Evolutionary conservation across 2,888 invertebrate genomes (phyloP).

Genomic region (Anthophora plumipes): DNA sequence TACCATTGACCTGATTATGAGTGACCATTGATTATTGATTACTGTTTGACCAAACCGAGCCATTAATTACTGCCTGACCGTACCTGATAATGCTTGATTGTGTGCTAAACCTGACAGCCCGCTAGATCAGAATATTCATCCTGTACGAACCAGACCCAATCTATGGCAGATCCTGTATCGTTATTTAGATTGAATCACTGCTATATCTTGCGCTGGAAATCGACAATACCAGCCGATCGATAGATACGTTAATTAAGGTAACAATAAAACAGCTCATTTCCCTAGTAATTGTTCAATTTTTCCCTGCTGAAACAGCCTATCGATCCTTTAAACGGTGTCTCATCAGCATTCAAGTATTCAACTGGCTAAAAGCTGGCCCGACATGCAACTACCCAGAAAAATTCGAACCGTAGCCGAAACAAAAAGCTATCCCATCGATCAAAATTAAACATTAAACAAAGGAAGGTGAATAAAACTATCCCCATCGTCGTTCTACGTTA

Average conservation of each 20-base stretch:
- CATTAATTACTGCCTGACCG: constrained; percentile 72
- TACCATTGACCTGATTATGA: constrained; percentile 70
- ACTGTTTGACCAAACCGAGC: constrained; percentile 69
- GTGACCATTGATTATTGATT: constrained; percentile 73
- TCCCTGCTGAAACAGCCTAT: not conserved
- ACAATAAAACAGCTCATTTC: not conserved
- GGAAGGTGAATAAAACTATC: not conserved
- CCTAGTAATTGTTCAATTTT: too few relatives aligned
- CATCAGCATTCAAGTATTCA: too few relatives aligned
- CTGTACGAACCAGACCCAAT: constrained; percentile 53
- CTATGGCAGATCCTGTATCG: constrained; percentile 48
- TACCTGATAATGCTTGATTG: constrained; percentile 72
- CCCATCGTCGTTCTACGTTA: too few relatives aligned
- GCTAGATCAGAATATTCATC: constrained; percentile 68
- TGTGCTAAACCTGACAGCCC: constrained; percentile 72
- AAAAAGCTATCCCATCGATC: constrained; percentile 7
- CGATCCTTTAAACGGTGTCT: not conserved
- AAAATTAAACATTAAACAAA: constrained; percentile 7
- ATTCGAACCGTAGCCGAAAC: not conserved
- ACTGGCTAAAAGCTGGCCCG: too few relatives aligned
- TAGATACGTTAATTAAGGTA: not conserved
- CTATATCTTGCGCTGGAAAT: not conserved
- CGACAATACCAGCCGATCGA: not conserved
- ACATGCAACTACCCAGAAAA: not conserved
- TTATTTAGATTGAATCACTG: constrained; percentile 57